Evolutionary conservation across 2,113 vertebrate species (phyloP).

Genomic region (Chrysochloris asiatica): DNA sequence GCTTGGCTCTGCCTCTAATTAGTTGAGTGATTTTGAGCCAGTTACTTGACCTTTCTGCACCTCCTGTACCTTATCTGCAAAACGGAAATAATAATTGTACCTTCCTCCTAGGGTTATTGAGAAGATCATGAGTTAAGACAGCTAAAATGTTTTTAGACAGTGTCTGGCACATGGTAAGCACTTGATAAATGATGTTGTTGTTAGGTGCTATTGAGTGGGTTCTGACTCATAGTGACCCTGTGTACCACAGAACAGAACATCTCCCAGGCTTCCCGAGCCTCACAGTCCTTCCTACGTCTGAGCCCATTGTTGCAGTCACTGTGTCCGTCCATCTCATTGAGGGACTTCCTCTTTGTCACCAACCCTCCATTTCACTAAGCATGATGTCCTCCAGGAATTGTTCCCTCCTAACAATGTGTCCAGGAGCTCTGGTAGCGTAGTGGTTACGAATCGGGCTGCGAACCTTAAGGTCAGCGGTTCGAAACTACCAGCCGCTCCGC

Average conservation of each 20-base stretch:
- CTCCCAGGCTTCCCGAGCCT: not conserved
- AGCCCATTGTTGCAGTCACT: not conserved
- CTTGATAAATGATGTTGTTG: not conserved
- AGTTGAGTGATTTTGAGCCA: not conserved
- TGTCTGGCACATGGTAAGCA: not conserved
- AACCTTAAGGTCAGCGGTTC: no score
- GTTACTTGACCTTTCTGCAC: not conserved
- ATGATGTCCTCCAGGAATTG: not conserved
- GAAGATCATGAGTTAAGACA: not conserved
- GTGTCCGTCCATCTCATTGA: not conserved
- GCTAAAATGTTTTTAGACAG: not conserved
- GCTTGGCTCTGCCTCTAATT: not conserved
- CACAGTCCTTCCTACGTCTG: not conserved
- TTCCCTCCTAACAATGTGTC: not conserved
- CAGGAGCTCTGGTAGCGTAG: not conserved
- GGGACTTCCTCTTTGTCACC: not conserved
- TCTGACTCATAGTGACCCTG: not conserved
- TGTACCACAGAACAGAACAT: not conserved
- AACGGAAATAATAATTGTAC: not conserved
- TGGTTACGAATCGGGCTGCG: no score
- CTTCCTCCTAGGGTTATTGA: not conserved
- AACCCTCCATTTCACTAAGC: not conserved
- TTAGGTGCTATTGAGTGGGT: not conserved
- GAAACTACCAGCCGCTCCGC: no score
- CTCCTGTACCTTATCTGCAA: not conserved